Percentiles rank a stretch among this genome's conserved stretches.
phyloP scores from a whole-genome alignment of 1,140 invertebrate species.

The Neodiprion pinetum region DNA sequence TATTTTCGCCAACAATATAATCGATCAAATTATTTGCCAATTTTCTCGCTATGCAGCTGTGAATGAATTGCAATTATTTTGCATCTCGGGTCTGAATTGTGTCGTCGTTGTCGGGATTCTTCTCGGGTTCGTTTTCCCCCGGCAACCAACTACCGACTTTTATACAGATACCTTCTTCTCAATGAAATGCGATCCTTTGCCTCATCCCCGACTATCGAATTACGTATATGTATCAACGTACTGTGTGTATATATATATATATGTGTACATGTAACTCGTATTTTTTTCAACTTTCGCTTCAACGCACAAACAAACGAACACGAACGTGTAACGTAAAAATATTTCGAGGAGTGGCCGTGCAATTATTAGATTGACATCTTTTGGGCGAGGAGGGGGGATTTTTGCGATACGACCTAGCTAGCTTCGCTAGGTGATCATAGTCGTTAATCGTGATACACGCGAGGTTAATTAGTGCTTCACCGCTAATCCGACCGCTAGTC shows the following conservation, averaged over 20 bases:
- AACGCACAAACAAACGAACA: neutral
- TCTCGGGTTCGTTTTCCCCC: neutral
- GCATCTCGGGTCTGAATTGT: neutral
- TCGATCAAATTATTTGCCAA: neutral
- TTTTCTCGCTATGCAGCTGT: neutral
- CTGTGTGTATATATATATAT: neutral
- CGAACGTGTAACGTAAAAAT: neutral
- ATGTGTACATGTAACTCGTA: neutral
- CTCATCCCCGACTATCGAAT: neutral
- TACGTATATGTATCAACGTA: neutral
- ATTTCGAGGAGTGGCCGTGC: neutral
- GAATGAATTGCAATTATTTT: neutral
- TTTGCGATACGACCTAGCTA: no score
- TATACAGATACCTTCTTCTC: neutral
- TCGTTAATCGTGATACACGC: neutral
- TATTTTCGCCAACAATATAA: neutral
- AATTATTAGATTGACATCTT: conserved; percentile 1
- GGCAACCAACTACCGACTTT: neutral
- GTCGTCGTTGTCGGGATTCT: neutral
- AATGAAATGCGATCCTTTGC: neutral
- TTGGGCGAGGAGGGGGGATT: neutral
- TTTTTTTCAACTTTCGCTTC: neutral
- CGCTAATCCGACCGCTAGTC: neutral
- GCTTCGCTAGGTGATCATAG: neutral
- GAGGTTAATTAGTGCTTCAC: neutral